Conservation (phyloP, 2,888 invertebrate species). For the Apoderus coryli region DNA sequence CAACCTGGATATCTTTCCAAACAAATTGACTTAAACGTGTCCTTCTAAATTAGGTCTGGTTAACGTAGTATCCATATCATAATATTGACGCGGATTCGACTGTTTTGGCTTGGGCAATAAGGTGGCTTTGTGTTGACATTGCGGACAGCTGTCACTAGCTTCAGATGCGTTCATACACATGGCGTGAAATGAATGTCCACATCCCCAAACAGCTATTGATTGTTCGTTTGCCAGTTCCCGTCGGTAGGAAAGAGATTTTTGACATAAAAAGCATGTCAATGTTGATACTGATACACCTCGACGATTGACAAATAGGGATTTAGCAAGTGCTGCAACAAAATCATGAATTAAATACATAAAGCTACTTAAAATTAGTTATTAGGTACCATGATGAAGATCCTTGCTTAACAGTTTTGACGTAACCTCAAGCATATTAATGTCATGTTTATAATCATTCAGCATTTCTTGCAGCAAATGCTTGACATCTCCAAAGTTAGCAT, state of each 20-base stretch:
- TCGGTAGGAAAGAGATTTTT: constrained; percentile 22
- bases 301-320: constrained; percentile 24
- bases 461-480: constrained; percentile 48
- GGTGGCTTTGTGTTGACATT: constrained; percentile 24
- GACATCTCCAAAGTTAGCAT: constrained; percentile 47
- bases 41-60: constrained; percentile 31
- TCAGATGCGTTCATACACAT: constrained; percentile 22
- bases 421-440: constrained; percentile 54
- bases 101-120: constrained; percentile 19
- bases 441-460: constrained; percentile 61
- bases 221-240: constrained; percentile 20
- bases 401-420: constrained; percentile 50
- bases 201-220: constrained; percentile 27
- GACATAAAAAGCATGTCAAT: constrained; percentile 27
- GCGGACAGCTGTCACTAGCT: constrained; percentile 24
- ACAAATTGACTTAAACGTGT: constrained; percentile 29
- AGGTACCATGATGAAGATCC: constrained; percentile 46
- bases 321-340: constrained; percentile 29
- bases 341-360: too few relatives aligned
- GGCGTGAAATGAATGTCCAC: constrained; percentile 30
- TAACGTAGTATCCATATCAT: constrained; percentile 15
- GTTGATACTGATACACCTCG: constrained; percentile 27
- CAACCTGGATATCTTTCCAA: too few relatives aligned
- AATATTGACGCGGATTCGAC: constrained; percentile 12
- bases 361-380: too few relatives aligned